Percentiles rank a stretch among this genome's conserved stretches.
phyloP scores from a whole-genome alignment of 2,888 invertebrate genomes.

The Pseudolycoriella hygida region DNA sequence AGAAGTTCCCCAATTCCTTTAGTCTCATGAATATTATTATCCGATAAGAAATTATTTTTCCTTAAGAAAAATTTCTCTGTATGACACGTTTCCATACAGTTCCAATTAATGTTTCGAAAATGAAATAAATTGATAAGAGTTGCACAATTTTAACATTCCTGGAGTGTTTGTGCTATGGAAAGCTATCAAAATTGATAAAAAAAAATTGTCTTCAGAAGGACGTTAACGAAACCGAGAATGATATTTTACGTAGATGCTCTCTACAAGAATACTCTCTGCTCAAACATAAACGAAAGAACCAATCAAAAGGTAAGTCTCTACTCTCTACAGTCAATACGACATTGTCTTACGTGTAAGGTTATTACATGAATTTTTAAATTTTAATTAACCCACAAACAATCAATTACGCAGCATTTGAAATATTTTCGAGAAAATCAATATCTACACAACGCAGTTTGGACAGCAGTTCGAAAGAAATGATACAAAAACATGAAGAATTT shows the following conservation, averaged over 20 bases:
- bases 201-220: background rate
- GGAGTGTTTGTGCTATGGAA: too few relatives aligned
- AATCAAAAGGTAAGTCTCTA: slow-evolving; percentile 5
- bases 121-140: too few relatives aligned
- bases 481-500: background rate
- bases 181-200: too few relatives aligned
- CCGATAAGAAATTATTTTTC: too few relatives aligned
- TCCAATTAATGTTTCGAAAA: too few relatives aligned
- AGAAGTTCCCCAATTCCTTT: too few relatives aligned
- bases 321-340: background rate
- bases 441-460: background rate
- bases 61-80: too few relatives aligned
- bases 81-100: too few relatives aligned
- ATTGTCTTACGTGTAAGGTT: too few relatives aligned
- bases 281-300: slow-evolving; percentile 16
- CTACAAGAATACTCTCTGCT: slow-evolving; percentile 23
- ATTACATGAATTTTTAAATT: too few relatives aligned
- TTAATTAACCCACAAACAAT: background rate
- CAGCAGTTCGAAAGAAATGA: background rate
- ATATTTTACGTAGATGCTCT: slow-evolving; percentile 22
- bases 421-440: background rate
- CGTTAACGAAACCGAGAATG: slow-evolving; percentile 17
- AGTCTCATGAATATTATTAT: too few relatives aligned
- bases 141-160: too few relatives aligned
- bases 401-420: background rate